A percentile compares a stretch with the other conserved stretches of the same genome.
phyloP scores from a whole-genome alignment of 2,888 invertebrate species.

The Nasonia oneida region DNA sequence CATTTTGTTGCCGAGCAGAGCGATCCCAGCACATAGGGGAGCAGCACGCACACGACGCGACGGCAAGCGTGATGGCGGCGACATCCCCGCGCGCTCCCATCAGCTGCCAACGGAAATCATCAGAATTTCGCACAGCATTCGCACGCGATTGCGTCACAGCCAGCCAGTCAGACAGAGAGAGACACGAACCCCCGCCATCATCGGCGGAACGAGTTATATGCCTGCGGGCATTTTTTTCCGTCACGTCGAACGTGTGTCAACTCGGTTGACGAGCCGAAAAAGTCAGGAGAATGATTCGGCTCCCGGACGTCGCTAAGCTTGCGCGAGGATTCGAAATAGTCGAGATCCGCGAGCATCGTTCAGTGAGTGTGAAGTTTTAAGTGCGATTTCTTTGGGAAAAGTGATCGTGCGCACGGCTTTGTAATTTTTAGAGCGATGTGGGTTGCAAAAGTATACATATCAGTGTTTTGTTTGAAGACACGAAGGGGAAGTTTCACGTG shows the following conservation, averaged over 20 bases:
- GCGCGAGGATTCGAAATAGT: slow-evolving; percentile 9
- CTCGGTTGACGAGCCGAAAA: slow-evolving; percentile 3
- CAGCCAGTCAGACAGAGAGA: background rate
- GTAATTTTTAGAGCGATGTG: background rate
- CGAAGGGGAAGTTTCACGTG: background rate
- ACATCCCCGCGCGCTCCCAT: background rate
- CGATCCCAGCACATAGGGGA: background rate
- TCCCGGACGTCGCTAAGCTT: slow-evolving; percentile 14
- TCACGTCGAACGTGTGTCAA: slow-evolving; percentile 2
- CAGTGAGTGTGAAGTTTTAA: slow-evolving; percentile 28
- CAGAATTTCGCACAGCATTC: slow-evolving; percentile 29
- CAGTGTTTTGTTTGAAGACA: slow-evolving; percentile 39
- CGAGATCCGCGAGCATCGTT: slow-evolving; percentile 14
- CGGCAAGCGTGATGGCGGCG: slow-evolving; percentile 56
- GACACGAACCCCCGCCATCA: slow-evolving; percentile 16
- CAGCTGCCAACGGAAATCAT: slow-evolving; percentile 35
- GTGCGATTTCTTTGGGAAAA: background rate
- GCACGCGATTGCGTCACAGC: slow-evolving; percentile 50
- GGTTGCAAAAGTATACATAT: background rate
- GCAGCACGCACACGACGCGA: slow-evolving; percentile 22
- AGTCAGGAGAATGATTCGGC: background rate
- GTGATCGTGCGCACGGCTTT: background rate
- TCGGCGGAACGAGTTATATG: background rate
- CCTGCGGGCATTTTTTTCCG: background rate
- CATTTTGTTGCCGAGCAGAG: slow-evolving; percentile 42